Evolutionary conservation across 2,888 invertebrate genomes (phyloP).

Genomic region (Caenorhabditis zanzibari): DNA sequence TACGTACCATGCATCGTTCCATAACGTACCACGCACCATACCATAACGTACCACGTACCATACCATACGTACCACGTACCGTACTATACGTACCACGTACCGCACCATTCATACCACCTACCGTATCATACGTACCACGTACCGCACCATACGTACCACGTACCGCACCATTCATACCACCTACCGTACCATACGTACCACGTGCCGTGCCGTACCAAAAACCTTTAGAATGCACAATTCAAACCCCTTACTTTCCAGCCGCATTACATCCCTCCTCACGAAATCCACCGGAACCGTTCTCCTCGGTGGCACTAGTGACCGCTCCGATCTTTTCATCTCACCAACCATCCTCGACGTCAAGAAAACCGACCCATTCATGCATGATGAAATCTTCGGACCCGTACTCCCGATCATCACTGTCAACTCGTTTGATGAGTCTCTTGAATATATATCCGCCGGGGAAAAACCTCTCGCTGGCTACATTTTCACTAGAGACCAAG

Average conservation of each 20-base stretch:
- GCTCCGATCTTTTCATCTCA: slow-evolving; percentile 89
- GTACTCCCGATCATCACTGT: slow-evolving; percentile 93
- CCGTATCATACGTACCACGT: too few species aligned
- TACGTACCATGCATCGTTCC: too few species aligned
- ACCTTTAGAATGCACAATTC: too few species aligned
- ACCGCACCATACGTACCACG: too few species aligned
- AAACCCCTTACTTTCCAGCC: slow-evolving; percentile 85
- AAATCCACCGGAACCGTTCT: slow-evolving; percentile 88
- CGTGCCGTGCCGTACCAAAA: too few species aligned
- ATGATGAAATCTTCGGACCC: slow-evolving; percentile 96
- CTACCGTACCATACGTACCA: too few species aligned
- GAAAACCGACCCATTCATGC: slow-evolving; percentile 87
- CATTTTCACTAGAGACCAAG: slow-evolving; percentile 88
- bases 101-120: too few species aligned
- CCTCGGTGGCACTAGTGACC: slow-evolving; percentile 86
- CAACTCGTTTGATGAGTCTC: slow-evolving; percentile 92
- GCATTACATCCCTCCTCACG: slow-evolving; percentile 88
- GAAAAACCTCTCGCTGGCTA: slow-evolving; percentile 94
- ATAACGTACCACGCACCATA: too few species aligned
- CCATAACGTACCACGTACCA: too few species aligned
- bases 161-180: too few species aligned
- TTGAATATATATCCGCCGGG: slow-evolving; percentile 89
- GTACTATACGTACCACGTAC: too few species aligned
- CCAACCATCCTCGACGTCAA: slow-evolving; percentile 90
- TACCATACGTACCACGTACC: too few species aligned